Conservation (phyloP, 2,888 invertebrate genomes). For the Erannis defoliaria region DNA sequence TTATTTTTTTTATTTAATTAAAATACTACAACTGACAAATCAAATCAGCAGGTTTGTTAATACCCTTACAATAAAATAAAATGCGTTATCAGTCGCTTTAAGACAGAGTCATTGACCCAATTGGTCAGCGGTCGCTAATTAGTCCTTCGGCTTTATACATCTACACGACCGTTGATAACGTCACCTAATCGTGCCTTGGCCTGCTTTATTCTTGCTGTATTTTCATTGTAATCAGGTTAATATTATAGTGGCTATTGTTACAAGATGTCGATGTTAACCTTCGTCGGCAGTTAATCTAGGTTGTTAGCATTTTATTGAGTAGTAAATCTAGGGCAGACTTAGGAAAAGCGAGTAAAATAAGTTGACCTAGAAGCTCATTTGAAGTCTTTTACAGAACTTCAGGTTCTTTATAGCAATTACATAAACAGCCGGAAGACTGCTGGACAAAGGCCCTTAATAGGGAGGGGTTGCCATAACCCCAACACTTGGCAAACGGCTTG, state of each 20-base stretch:
- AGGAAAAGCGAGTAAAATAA: conserved; percentile 11
- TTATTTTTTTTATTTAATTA: no score
- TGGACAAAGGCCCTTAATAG: no score
- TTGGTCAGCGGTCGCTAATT: conserved; percentile 66
- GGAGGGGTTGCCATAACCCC: no score
- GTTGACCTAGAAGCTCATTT: conserved; percentile 1
- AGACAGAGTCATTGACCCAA: conserved; percentile 79
- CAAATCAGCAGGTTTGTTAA: background rate
- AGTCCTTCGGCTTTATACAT: conserved; percentile 57
- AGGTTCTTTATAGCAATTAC: no score
- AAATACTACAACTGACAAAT: background rate
- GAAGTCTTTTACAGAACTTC: conserved; percentile 8
- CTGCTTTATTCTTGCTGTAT: conserved; percentile 58
- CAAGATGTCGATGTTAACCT: conserved; percentile 34
- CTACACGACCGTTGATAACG: conserved; percentile 60
- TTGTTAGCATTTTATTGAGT: conserved; percentile 18
- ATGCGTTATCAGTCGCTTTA: conserved; percentile 58
- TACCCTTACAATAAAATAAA: conserved; percentile 42
- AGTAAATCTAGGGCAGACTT: conserved; percentile 21
- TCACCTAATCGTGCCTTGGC: conserved; percentile 72
- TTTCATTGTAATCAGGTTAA: conserved; percentile 60
- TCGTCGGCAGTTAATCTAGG: conserved; percentile 30
- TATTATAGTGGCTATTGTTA: conserved; percentile 33
- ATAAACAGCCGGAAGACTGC: no score
- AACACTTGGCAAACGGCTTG: no score